Conservation (phyloP, 2,113 vertebrate genomes). For the Oncorhynchus gorbuscha region DNA sequence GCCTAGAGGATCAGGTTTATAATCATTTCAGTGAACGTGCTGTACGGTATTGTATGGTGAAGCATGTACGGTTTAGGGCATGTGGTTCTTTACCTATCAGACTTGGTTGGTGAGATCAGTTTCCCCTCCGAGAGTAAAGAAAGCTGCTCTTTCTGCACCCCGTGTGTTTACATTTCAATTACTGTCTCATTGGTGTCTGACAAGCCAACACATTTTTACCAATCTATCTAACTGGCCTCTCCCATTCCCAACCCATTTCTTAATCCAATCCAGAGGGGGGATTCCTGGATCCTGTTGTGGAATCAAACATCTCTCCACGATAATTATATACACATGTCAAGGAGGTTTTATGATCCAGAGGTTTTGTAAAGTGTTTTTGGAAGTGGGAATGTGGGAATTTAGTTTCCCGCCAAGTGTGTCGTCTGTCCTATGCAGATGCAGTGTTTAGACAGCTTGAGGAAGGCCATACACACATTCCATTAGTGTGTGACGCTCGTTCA, state of each 20-base stretch:
- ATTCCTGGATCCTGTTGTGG: constrained; percentile 43
- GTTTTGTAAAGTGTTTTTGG: constrained; percentile 42
- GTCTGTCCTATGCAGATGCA: constrained; percentile 53
- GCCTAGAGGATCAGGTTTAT: not conserved
- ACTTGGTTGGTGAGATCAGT: too few relatives aligned
- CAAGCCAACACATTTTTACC: not conserved
- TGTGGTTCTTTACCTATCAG: too few relatives aligned
- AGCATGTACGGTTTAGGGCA: not conserved
- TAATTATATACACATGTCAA: constrained; percentile 35
- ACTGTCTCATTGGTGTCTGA: not conserved
- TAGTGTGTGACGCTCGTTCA: constrained; percentile 32
- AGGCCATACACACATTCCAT: constrained; percentile 22
- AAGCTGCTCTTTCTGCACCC: constrained; percentile 1
- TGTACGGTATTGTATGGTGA: not conserved
- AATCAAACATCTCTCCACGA: constrained; percentile 34
- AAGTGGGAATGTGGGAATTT: constrained; percentile 48
- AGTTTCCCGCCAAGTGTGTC: constrained; percentile 40
- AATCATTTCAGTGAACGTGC: not conserved
- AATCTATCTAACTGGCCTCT: not conserved
- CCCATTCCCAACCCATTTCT: constrained; percentile 24
- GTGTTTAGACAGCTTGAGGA: constrained; percentile 54
- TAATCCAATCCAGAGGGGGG: constrained; percentile 30
- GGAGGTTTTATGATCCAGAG: constrained; percentile 31
- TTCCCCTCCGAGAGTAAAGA: not conserved
- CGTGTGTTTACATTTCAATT: not conserved